A percentile compares a stretch with the other conserved stretches of the same genome.
Evolutionary conservation across 37 sponge, comb jelly and placozoan genomes (phyloP).

Genomic region (Spongilla lacustris): DNA sequence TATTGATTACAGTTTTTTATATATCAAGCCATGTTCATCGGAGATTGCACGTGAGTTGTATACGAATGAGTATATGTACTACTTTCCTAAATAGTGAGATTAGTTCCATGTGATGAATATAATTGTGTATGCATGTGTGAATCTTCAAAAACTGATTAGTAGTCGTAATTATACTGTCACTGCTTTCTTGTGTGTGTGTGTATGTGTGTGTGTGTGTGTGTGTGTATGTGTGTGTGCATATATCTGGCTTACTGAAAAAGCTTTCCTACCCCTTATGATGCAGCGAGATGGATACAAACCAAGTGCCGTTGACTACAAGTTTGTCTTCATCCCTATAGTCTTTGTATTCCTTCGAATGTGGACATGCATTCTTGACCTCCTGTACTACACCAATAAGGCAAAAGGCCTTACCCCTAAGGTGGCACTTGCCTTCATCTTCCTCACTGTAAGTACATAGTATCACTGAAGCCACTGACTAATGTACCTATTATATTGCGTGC

Average conservation of each 20-base stretch:
- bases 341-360: slow-evolving; percentile 75
- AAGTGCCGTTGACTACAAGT: slow-evolving; percentile 44
- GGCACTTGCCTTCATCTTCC: neutral
- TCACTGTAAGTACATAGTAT: neutral
- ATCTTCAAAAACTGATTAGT: too few species aligned
- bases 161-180: too few species aligned
- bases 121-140: too few species aligned
- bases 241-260: too few species aligned
- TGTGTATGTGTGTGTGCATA: too few species aligned
- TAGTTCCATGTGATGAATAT: too few species aligned
- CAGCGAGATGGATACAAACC: neutral
- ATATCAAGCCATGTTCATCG: slow-evolving; percentile 16
- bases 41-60: neutral
- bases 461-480: too few species aligned
- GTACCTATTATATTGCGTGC: neutral
- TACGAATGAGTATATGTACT: neutral
- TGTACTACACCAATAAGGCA: neutral
- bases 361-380: slow-evolving; percentile 34
- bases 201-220: too few species aligned
- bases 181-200: slow-evolving; percentile 11
- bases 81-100: too few species aligned
- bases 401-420: neutral
- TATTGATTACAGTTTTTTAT: slow-evolving; percentile 53
- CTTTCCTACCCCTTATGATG: neutral
- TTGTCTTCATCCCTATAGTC: slow-evolving; percentile 62